Evolutionary conservation across 2,113 vertebrate genomes (phyloP).

Genomic region (Rhinogobius similis): DNA sequence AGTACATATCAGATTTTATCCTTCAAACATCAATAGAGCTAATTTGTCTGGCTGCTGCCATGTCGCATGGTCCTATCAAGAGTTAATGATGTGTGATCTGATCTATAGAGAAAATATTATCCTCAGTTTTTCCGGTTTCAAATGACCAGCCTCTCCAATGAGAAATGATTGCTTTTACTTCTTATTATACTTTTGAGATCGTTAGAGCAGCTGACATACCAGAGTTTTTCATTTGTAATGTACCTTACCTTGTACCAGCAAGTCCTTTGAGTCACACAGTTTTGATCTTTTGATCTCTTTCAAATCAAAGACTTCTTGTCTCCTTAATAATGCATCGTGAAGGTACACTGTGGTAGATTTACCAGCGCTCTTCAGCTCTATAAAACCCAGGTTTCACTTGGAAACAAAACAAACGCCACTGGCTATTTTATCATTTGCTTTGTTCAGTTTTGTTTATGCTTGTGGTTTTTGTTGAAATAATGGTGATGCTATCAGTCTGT

Average conservation of each 20-base stretch:
- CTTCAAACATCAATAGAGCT: background rate
- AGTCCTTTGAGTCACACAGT: slow-evolving; percentile 13
- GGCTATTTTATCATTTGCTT: slow-evolving; percentile 3
- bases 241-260: slow-evolving; percentile 3
- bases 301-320: slow-evolving; percentile 16
- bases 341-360: slow-evolving; percentile 7
- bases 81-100: background rate
- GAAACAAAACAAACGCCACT: slow-evolving; percentile 18
- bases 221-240: slow-evolving; percentile 22
- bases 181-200: slow-evolving; percentile 22
- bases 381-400: slow-evolving; percentile 3
- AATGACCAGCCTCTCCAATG: background rate
- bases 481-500: slow-evolving; percentile 39
- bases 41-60: slow-evolving; percentile 1
- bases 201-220: slow-evolving; percentile 21
- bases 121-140: background rate
- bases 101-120: background rate
- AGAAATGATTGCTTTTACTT: background rate
- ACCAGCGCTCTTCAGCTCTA: background rate
- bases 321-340: slow-evolving; percentile 19
- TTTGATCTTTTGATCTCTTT: slow-evolving; percentile 8
- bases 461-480: slow-evolving; percentile 28
- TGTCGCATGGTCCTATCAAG: background rate
- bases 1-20: slow-evolving; percentile 1
- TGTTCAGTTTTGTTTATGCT: slow-evolving; percentile 1